A percentile compares a stretch with the other conserved stretches of the same genome.
Conservation (phyloP, 2,113 vertebrate species). For the Glareola pratincola region DNA sequence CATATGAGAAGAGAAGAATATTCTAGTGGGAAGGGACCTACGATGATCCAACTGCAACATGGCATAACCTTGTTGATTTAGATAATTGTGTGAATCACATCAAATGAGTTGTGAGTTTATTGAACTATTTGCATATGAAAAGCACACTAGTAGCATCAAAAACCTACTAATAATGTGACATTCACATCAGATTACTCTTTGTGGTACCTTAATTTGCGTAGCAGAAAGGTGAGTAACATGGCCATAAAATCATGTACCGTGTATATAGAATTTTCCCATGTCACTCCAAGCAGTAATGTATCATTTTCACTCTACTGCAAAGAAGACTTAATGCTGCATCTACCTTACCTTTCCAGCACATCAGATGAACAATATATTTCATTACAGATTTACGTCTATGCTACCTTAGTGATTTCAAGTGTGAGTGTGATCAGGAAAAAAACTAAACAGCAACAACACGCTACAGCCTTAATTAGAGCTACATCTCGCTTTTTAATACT, state of each 20-base stretch:
- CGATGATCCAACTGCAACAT: neutral
- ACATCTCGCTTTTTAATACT: slow-evolving; percentile 59
- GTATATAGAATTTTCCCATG: neutral
- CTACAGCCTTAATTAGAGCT: slow-evolving; percentile 68
- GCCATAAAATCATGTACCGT: neutral
- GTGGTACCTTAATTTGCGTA: neutral
- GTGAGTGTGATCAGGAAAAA: slow-evolving; percentile 31
- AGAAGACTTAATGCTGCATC: neutral
- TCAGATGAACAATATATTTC: neutral
- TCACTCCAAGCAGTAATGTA: neutral
- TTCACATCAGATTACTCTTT: neutral
- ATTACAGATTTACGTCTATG: neutral
- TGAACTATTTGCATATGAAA: neutral
- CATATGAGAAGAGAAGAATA: neutral
- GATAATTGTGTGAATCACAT: neutral
- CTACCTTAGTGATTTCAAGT: slow-evolving; percentile 52
- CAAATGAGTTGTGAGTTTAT: neutral
- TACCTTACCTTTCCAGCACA: neutral
- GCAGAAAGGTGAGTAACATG: neutral
- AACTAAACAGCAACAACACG: slow-evolving; percentile 48
- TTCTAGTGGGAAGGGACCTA: neutral
- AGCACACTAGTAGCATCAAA: neutral
- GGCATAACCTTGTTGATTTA: neutral
- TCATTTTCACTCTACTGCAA: neutral
- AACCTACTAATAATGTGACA: neutral